phyloP scores from a whole-genome alignment of 2,113 vertebrate species.

The Condylura cristata region DNA sequence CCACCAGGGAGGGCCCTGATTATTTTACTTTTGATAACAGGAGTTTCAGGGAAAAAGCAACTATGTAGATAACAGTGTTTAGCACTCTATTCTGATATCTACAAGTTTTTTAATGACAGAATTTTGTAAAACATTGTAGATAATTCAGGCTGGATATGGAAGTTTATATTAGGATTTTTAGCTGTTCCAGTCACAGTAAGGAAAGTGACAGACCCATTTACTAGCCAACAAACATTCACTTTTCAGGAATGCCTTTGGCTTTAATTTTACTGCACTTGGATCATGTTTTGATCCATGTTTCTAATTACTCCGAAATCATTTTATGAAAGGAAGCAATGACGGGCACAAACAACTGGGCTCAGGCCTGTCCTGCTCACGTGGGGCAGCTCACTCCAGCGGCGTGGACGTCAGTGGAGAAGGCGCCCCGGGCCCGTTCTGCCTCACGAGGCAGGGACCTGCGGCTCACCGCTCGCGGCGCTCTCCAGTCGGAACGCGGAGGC shows the following conservation, averaged over 20 bases:
- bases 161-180: neutral
- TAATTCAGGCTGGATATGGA: neutral
- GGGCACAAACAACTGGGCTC: too few species aligned
- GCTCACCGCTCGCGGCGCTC: too few species aligned
- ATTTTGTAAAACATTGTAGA: constrained; percentile 26
- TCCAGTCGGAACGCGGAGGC: too few species aligned
- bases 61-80: neutral
- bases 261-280: neutral
- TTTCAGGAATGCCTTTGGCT: neutral
- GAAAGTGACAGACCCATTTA: neutral
- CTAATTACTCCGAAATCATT: neutral
- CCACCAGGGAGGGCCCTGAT: too few species aligned
- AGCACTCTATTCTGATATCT: neutral
- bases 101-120: neutral
- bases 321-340: neutral
- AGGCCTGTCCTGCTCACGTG: too few species aligned
- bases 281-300: neutral
- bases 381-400: too few species aligned
- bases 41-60: neutral
- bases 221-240: neutral
- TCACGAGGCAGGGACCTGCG: too few species aligned
- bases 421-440: too few species aligned
- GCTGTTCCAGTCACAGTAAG: neutral
- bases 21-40: neutral
- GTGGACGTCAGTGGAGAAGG: too few species aligned